Conservation (phyloP, 2,888 invertebrate species). For the Cephus runcator region DNA sequence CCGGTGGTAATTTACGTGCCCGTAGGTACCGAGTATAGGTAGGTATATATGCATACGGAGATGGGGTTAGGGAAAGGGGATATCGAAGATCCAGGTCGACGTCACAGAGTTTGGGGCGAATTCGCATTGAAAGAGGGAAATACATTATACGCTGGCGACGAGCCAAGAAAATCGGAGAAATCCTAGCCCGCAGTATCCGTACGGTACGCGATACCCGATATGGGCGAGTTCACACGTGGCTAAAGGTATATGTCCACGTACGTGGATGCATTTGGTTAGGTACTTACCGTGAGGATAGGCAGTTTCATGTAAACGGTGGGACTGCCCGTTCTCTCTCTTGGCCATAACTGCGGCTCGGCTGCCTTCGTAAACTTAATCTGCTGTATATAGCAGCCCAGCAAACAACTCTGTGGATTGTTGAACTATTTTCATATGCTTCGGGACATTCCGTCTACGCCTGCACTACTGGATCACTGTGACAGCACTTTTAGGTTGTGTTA, state of each 20-base stretch:
- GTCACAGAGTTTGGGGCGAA: constrained; percentile 16
- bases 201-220: not conserved
- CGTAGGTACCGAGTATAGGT: not conserved
- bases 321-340: not conserved
- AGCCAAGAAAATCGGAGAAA: constrained; percentile 42
- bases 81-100: not conserved
- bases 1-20: not conserved
- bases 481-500: not conserved
- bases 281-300: not conserved
- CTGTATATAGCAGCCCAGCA: not conserved
- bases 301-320: not conserved
- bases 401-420: not conserved
- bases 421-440: not conserved
- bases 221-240: not conserved
- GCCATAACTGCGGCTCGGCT: not conserved
- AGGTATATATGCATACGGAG: not conserved
- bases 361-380: not conserved
- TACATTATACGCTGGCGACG: constrained; percentile 45
- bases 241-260: constrained; percentile 20
- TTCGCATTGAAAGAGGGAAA: constrained; percentile 43
- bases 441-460: not conserved
- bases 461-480: not conserved
- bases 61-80: not conserved
- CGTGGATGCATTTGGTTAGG: not conserved
- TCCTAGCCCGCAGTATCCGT: not conserved